These are phyloP conservation scores for Heliconius eleuchia DNA, from an alignment of 1,140 invertebrate genomes.

Conservation along the genomic window DNA sequence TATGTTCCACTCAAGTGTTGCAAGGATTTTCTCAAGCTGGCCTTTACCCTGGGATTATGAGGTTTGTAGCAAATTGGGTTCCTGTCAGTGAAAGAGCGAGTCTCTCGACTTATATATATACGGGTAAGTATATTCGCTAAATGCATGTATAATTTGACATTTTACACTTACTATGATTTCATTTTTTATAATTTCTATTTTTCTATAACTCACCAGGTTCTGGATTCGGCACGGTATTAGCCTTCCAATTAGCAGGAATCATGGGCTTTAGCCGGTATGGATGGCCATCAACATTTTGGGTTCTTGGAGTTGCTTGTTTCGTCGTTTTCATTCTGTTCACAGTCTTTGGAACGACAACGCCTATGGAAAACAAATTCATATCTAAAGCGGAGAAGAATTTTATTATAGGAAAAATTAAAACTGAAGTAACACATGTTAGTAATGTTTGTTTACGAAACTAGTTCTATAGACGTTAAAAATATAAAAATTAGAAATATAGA, in stretches of 20 bases:
- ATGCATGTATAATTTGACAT: neutral
- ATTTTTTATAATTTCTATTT: too few relatives aligned
- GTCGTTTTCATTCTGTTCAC: conserved; percentile 66
- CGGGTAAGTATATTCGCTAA: conserved; percentile 46
- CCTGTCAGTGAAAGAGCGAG: conserved; percentile 57
- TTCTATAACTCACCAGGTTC: conserved; percentile 44
- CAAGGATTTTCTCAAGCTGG: conserved; percentile 89
- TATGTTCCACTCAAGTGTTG: conserved; percentile 83
- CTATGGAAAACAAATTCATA: conserved; percentile 8
- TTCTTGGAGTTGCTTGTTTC: conserved; percentile 79
- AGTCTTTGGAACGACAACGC: neutral
- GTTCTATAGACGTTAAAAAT: too few relatives aligned
- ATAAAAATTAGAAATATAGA: neutral
- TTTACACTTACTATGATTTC: too few relatives aligned
- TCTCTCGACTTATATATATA: conserved; percentile 60
- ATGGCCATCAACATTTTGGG: conserved; percentile 83
- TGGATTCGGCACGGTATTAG: conserved; percentile 73
- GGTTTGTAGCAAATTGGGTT: conserved; percentile 89
- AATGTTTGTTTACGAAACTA: too few relatives aligned
- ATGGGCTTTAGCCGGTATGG: conserved; percentile 66
- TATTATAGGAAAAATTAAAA: conserved; percentile 9
- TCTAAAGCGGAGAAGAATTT: conserved; percentile 3
- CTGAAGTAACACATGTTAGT: neutral
- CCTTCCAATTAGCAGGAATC: conserved; percentile 77
- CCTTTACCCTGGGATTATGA: conserved; percentile 88